Percentiles rank a stretch among this genome's conserved stretches.
These are phyloP conservation scores for Ctenopoma kingsleyae DNA, from an alignment of 2,797 vertebrate species.

Conservation along the genomic window DNA sequence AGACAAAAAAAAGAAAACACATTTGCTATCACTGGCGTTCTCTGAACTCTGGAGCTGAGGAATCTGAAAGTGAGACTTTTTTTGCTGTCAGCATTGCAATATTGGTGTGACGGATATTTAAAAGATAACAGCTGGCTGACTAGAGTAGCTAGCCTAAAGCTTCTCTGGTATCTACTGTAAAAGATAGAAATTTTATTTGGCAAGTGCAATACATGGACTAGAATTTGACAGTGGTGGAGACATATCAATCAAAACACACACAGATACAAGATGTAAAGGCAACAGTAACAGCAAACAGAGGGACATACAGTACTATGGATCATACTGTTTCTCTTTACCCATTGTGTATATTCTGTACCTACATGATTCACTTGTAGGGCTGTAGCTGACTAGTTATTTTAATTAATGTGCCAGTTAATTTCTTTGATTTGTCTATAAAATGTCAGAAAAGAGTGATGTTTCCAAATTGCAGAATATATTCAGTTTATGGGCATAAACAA, in stretches of 20 bases:
- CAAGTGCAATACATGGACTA: conserved; percentile 27
- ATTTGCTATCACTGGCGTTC: conserved; percentile 56
- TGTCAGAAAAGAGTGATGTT: no score
- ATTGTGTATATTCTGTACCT: no score
- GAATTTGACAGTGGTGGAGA: conserved; percentile 21
- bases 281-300: not conserved
- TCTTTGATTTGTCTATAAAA: not conserved
- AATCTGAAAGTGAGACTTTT: conserved; percentile 48
- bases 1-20: conserved; percentile 40
- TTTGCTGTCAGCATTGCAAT: conserved; percentile 49
- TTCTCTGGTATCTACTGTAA: conserved; percentile 34
- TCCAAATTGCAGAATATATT: no score
- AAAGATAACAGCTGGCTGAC: conserved; percentile 71
- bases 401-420: not conserved
- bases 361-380: not conserved
- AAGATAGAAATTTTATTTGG: conserved; percentile 27
- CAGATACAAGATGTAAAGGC: no score
- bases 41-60: conserved; percentile 60
- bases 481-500: no score
- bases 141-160: conserved; percentile 36
- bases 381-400: not conserved
- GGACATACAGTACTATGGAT: not conserved
- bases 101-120: conserved; percentile 69
- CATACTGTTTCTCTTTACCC: no score
- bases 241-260: not conserved